Evolutionary conservation across 2,797 vertebrate genomes (phyloP), one percentile per base, ranked within the genome.

Genomic region (Epinephelus coioides): DNA sequence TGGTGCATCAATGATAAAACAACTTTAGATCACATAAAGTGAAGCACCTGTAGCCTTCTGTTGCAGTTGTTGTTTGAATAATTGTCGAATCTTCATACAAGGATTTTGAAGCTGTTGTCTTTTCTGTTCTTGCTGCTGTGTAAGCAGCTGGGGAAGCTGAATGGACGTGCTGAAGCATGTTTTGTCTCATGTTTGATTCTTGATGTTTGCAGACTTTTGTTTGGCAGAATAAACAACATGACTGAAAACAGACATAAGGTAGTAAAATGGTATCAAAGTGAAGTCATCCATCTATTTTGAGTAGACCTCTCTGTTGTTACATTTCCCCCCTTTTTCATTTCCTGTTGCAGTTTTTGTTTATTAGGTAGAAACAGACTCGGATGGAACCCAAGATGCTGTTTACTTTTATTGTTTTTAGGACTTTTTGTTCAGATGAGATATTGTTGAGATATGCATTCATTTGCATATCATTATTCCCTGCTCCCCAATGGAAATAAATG

Each of bases 161-260:
- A 49, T 21, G 44, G 44, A 61, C 8, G 1, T 6, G 38, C 23
- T 11, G 38, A 23, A 50, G 47, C 56, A 23, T 19, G 34, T 46
- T 70, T 75, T 13, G 53, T 57, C 57, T 63, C 6, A 0, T 54
- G 25, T 64, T 77, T 64, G 60, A 55, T 47, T 71, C 21, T 46
- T 68, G 30, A 49, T 64, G 40, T 64, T 64, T 57, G 51, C 34
- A 60, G 13, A 19, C 14, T 71, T 38, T 63, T 27, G n/a, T 67
- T 54, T 59, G 67, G 17, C 43, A 67, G 53, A 68, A 43, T 34
- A 51, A 67, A 60, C 56, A 19, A 21, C 19, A 4, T 1, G 14
- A 17, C 5, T 38, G 30, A 51, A 17, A 8, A 56, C 27, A 65
- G 49, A 46, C 15, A 43, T 38, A 17, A 38, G 46, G 6, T 27